phyloP scores from a whole-genome alignment of 2,797 vertebrate species.

The Sebastes itinus region DNA sequence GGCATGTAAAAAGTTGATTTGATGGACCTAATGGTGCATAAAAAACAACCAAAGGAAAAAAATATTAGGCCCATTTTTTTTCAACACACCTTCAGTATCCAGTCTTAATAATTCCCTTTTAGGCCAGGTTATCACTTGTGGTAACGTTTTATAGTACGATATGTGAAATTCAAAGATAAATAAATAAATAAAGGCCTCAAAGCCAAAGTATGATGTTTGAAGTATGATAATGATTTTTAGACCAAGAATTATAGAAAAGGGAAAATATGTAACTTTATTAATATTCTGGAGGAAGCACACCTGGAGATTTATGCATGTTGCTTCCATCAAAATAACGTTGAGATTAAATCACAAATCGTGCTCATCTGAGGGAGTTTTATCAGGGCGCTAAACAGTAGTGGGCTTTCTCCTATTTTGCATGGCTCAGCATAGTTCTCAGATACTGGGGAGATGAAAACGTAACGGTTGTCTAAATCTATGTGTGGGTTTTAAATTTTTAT shows the following conservation, averaged over 20 bases:
- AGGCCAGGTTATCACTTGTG: conserved; percentile 4
- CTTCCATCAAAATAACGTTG: conserved; percentile 30
- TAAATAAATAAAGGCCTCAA: conserved; percentile 58
- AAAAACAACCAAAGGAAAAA: conserved; percentile 68
- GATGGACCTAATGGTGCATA: conserved; percentile 67
- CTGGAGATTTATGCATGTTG: conserved; percentile 65
- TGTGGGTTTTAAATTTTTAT: conserved; percentile 69
- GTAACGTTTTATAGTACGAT: conserved; percentile 21
- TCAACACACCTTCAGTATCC: not conserved
- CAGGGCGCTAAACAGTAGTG: conserved; percentile 44
- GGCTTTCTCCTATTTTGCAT: conserved; percentile 72
- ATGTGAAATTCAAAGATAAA: conserved; percentile 38
- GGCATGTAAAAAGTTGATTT: conserved; percentile 43
- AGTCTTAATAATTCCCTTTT: conserved; percentile 30
- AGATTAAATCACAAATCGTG: conserved; percentile 25
- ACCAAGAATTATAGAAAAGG: conserved; percentile 37
- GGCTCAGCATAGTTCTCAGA: conserved; percentile 62
- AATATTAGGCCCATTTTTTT: conserved; percentile 26
- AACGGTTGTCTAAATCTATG: conserved; percentile 56
- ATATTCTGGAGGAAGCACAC: conserved; percentile 46
- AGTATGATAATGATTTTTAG: conserved; percentile 37
- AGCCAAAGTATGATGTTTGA: conserved; percentile 74
- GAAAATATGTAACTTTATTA: conserved; percentile 32
- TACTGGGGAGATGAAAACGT: conserved; percentile 39
- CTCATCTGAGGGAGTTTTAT: conserved; percentile 48